Conservation (phyloP, 2,888 invertebrate species). For the Ecdyonurus torrentis region DNA sequence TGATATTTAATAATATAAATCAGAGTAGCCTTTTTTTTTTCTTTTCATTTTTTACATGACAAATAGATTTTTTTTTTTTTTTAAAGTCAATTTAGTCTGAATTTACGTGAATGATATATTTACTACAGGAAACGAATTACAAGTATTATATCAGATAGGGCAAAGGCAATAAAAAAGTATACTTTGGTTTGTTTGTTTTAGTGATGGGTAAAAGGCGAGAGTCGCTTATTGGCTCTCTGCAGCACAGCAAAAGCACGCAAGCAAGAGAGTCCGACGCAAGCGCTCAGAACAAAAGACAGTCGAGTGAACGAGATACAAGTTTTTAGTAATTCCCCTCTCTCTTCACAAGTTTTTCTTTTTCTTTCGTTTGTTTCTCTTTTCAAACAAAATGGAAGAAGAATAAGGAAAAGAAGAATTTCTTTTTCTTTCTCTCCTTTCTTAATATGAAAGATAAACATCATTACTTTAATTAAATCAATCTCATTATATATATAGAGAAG, state of each 20-base stretch:
- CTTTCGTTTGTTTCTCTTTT: not conserved
- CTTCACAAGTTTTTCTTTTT: not conserved
- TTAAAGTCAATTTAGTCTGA: too few relatives aligned
- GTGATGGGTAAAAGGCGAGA: not conserved
- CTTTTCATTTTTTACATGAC: too few relatives aligned
- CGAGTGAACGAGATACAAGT: not conserved
- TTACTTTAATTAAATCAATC: not conserved
- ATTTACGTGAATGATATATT: too few relatives aligned
- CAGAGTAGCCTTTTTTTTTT: too few relatives aligned
- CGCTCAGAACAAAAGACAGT: not conserved
- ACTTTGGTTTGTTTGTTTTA: not conserved
- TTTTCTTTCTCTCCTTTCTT: not conserved
- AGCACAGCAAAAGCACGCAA: too few relatives aligned
- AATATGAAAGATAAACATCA: not conserved
- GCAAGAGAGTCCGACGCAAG: not conserved
- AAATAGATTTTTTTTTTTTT: too few relatives aligned
- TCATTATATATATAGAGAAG: not conserved
- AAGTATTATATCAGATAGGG: not conserved
- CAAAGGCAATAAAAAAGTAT: not conserved
- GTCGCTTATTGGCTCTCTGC: constrained; percentile 1
- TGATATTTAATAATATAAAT: too few relatives aligned
- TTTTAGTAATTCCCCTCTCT: not conserved
- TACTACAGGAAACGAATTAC: not conserved
- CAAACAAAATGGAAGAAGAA: constrained; percentile 1
- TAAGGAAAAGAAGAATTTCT: not conserved